These are phyloP conservation scores for Pygoscelis adeliae DNA, from an alignment of 2,113 vertebrate species.

Conservation along the genomic window DNA sequence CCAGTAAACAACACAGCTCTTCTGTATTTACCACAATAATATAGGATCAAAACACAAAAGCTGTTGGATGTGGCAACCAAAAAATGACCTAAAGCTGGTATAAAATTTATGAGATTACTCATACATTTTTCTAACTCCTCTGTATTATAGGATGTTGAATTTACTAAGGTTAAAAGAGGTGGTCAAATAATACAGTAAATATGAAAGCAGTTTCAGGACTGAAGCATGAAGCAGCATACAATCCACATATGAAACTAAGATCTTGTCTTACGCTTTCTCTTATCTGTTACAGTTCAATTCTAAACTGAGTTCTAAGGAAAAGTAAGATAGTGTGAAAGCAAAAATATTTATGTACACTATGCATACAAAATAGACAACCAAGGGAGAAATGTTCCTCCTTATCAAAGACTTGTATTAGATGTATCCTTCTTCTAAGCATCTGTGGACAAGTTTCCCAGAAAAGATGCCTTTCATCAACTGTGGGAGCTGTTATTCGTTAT, in stretches of 20 bases:
- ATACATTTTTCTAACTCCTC: not conserved
- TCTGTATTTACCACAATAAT: constrained; percentile 7
- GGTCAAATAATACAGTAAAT: not conserved
- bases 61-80: not conserved
- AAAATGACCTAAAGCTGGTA: not conserved
- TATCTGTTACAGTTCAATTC: constrained; percentile 14
- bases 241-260: not conserved
- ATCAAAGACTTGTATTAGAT: constrained; percentile 58
- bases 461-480: constrained; percentile 58
- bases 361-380: constrained; percentile 55
- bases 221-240: not conserved
- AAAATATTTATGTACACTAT: constrained; percentile 24
- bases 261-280: constrained; percentile 7
- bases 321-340: constrained; percentile 7
- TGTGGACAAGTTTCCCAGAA: constrained; percentile 50
- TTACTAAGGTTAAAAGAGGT: not conserved
- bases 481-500: constrained; percentile 64
- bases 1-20: not conserved
- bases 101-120: not conserved
- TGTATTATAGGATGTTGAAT: not conserved
- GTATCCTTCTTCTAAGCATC: constrained; percentile 38
- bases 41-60: not conserved
- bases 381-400: constrained; percentile 45
- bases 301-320: constrained; percentile 28
- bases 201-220: not conserved